phyloP scores from a whole-genome alignment of 2,797 vertebrate species.

The Capromys pilorides region DNA sequence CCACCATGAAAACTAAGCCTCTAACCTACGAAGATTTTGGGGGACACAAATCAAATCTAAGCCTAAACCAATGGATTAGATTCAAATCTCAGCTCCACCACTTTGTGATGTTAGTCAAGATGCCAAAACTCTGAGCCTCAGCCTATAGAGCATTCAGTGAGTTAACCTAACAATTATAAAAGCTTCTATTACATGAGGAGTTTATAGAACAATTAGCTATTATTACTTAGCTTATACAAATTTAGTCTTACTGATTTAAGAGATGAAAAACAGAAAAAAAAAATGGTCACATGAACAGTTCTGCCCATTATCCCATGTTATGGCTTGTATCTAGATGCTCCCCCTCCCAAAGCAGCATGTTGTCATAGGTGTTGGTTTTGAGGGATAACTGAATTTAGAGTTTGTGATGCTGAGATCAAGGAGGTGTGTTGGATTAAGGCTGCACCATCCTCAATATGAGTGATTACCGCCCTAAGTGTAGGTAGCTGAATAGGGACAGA shows the following conservation, averaged over 20 bases:
- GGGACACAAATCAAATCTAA: background rate
- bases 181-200: background rate
- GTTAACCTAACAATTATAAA: slow-evolving; percentile 13
- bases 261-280: background rate
- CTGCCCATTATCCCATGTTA: background rate
- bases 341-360: background rate
- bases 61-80: background rate
- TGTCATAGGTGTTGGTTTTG: background rate
- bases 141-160: background rate
- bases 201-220: background rate
- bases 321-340: background rate
- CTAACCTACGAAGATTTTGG: background rate
- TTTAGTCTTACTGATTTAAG: background rate
- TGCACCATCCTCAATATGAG: background rate
- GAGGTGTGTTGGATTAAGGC: background rate
- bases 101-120: background rate
- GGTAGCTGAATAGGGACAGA: background rate
- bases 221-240: background rate
- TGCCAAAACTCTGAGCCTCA: background rate
- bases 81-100: background rate
- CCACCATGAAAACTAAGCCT: background rate
- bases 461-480: background rate
- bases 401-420: background rate
- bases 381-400: background rate
- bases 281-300: background rate